Evolutionary conservation across 2,113 vertebrate species (phyloP), one percentile per base, ranked within the genome.

Genomic region (Grallaria varia): DNA sequence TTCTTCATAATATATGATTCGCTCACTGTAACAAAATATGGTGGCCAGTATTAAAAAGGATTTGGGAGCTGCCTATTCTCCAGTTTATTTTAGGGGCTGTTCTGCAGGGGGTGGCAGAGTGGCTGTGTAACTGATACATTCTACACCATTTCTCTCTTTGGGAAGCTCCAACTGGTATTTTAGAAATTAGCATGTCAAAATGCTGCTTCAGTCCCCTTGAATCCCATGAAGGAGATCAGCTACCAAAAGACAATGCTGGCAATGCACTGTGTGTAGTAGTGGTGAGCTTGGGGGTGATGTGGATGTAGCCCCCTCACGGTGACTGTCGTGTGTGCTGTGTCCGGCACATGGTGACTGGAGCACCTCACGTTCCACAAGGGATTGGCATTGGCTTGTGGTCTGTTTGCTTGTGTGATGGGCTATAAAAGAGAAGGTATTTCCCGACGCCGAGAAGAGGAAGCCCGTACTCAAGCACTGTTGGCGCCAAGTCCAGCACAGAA

Each of bases 71-170:
- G 49, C 74, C 68, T 64, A 14, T 69, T 25, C 79, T 42, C 0
- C 0, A 25, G 49, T 90, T 42, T 90, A 90, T 95, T 95, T 97
- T 94, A 78, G 73, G 33, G 37, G 31, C 76, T 81, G 56, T 92
- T 90, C 78, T 75, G 31, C 16, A 37, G 79, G 55, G 89, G 18
- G 30, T 92, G 72, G 59, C 60, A 88, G 78, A 66, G 72, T 78
- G 68, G 87, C 52, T 80, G 76, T 60, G 73, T 92, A 90, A 86
- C 76, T 79, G 90, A 84, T 93, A 84, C 37, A 39, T 93, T 89
- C 83, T 82, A 69, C 80, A 89, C 90, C n/a, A 22, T 71, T 90
- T 94, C 82, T 88, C 86, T 94, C 75, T 92, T 93, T 49, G 80
- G 56, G 67, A 91, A 55, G 47, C 10, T 74, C 50, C 59, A 76